These are phyloP conservation scores for Nomada flava DNA, from an alignment of 2,888 invertebrate genomes.

Conservation along the genomic window DNA sequence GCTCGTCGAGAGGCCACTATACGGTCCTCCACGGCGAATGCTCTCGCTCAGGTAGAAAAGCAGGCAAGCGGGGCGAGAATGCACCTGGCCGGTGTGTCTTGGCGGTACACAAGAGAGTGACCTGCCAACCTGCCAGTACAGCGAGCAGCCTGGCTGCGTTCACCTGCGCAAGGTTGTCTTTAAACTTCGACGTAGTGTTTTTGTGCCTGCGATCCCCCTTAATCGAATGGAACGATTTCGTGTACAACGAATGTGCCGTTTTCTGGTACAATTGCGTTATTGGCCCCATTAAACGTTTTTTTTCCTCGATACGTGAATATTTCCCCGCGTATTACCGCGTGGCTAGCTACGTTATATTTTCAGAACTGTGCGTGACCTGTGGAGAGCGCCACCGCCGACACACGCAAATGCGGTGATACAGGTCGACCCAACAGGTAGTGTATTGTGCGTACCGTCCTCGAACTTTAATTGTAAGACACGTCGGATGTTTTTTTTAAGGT, in stretches of 20 bases:
- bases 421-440: conserved; percentile 72
- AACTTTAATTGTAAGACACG: conserved; percentile 56
- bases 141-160: conserved; percentile 76
- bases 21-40: conserved; percentile 60
- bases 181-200: conserved; percentile 57
- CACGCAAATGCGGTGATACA: conserved; percentile 68
- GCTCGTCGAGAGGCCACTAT: conserved; percentile 62
- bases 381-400: conserved; percentile 62
- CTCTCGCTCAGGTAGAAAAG: conserved; percentile 72
- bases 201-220: conserved; percentile 29
- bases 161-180: conserved; percentile 76
- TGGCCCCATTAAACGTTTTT: conserved; percentile 9
- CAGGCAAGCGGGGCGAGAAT: conserved; percentile 77
- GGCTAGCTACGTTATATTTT: conserved; percentile 59
- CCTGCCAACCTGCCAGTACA: conserved; percentile 77
- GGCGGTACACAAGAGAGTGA: conserved; percentile 77
- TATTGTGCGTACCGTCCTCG: conserved; percentile 67
- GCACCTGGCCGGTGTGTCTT: conserved; percentile 76
- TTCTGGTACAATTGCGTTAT: not conserved
- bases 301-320: conserved; percentile 37
- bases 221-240: conserved; percentile 26
- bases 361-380: conserved; percentile 65
- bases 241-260: conserved; percentile 7
- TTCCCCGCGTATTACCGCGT: conserved; percentile 55
- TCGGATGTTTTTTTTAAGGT: conserved; percentile 36